phyloP scores from a whole-genome alignment of 2,113 vertebrate genomes.

The Aplodontia rufa region DNA sequence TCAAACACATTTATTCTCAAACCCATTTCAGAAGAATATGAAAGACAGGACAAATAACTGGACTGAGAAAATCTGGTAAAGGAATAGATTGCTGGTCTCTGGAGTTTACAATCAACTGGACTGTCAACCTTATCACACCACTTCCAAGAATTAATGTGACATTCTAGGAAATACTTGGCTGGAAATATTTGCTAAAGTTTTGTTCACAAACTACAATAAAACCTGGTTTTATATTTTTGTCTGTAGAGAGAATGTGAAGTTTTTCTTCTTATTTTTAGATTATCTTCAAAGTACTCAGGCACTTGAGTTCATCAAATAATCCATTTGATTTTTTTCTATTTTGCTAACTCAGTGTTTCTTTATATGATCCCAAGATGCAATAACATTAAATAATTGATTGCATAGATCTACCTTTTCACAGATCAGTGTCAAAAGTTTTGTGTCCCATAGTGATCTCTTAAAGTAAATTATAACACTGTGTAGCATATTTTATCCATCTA shows the following conservation, averaged over 20 bases:
- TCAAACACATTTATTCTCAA: slow-evolving; percentile 33
- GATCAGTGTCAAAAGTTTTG: slow-evolving; percentile 13
- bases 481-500: slow-evolving; percentile 12
- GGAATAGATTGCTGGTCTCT: slow-evolving; percentile 16
- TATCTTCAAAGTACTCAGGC: slow-evolving; percentile 8
- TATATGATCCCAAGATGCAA: slow-evolving; percentile 19
- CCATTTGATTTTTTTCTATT: slow-evolving; percentile 53
- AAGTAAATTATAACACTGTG: slow-evolving; percentile 24
- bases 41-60: slow-evolving; percentile 7
- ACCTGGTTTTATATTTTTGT: slow-evolving; percentile 29
- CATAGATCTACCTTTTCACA: slow-evolving; percentile 32
- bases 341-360: slow-evolving; percentile 54
- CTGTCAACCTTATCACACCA: slow-evolving; percentile 15
- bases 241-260: neutral
- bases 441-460: neutral
- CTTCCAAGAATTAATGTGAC: slow-evolving; percentile 16
- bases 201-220: slow-evolving; percentile 35
- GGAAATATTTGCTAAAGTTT: slow-evolving; percentile 51
- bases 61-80: slow-evolving; percentile 48
- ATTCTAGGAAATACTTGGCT: slow-evolving; percentile 17
- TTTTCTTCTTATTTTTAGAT: slow-evolving; percentile 16
- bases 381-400: slow-evolving; percentile 54
- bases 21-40: neutral
- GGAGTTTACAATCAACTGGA: neutral
- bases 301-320: slow-evolving; percentile 50